Evolutionary conservation across 2,113 vertebrate genomes (phyloP).

Genomic region (Ophiodon elongatus): DNA sequence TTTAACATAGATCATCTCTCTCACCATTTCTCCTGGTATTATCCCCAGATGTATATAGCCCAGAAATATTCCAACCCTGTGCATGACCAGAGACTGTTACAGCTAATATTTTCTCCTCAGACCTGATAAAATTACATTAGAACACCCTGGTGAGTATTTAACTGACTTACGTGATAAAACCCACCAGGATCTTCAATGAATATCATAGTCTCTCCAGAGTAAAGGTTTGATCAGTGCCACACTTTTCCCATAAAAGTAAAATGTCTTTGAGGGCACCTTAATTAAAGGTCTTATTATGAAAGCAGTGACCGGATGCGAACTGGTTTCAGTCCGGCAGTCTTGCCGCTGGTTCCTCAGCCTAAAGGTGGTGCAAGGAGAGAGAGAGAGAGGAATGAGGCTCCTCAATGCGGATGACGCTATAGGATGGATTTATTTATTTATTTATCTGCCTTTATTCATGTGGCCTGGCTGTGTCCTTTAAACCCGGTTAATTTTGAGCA

Average conservation of each 20-base stretch:
- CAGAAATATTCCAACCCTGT: background rate
- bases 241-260: background rate
- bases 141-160: background rate
- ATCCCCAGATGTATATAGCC: background rate
- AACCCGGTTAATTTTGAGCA: background rate
- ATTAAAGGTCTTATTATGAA: constrained; percentile 64
- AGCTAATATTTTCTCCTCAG: background rate
- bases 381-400: constrained; percentile 67
- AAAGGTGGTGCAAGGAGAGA: constrained; percentile 80
- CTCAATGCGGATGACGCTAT: constrained; percentile 84
- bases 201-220: background rate
- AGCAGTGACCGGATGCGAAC: background rate
- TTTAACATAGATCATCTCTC: background rate
- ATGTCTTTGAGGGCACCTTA: background rate
- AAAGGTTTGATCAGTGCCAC: background rate
- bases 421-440: constrained; percentile 80
- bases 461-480: constrained; percentile 18
- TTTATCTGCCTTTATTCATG: constrained; percentile 75
- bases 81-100: background rate
- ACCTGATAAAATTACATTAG: background rate
- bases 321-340: background rate
- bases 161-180: background rate
- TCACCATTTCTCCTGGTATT: background rate
- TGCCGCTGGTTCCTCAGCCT: constrained; percentile 31
- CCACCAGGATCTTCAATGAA: background rate